Evolutionary conservation across 2,113 vertebrate species (phyloP), one percentile per base, ranked within the genome.

Genomic region (Pseudorhombus dupliciocellatus): DNA sequence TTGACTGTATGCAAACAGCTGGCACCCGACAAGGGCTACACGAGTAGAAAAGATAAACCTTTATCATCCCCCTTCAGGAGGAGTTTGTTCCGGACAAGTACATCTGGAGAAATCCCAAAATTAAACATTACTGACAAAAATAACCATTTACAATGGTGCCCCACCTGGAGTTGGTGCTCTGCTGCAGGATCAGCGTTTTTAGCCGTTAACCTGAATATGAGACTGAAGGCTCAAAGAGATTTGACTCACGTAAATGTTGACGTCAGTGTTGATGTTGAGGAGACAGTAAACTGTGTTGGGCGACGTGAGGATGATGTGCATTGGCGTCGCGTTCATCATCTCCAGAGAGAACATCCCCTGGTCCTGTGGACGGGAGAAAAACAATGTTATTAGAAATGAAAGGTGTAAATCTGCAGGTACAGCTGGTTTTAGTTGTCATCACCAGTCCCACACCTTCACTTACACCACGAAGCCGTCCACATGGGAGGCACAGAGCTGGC

Each of bases 241-340:
- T 31, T 12, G 56, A 91, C 91, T 93, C 50, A 93, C 90, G 20
- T 88, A 83, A 31, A 88, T 5, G 31, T 82, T 58, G 7, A 79
- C 75, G 1, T 72, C 15, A 0, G 12, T 0, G 59, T 61, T 85
- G 59, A 64, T 1, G 1, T 5, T 7, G 52, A 0, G 1, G 0
- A 5, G 0, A n/a, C 1, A 18, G 1, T 37, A 37, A 12, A 4
- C 5, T 0, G 0, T 20, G 10, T 24, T 2, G n/a, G 26, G 0
- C 1, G 81, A 82, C 2, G 72, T 79, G 67, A 93, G 25, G 73
- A 93, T 88, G 8, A 92, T 37, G 65, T 80, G 64, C 81, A 87
- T 84, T 0, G 88, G 84, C 40, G 12, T 86, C 60, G 85, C 62
- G 0, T 34, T 15, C 0, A 16, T 26, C 60, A 90, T 18, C 2